Evolutionary conservation across 2,888 invertebrate genomes (phyloP).

Genomic region (Meteorus colon): DNA sequence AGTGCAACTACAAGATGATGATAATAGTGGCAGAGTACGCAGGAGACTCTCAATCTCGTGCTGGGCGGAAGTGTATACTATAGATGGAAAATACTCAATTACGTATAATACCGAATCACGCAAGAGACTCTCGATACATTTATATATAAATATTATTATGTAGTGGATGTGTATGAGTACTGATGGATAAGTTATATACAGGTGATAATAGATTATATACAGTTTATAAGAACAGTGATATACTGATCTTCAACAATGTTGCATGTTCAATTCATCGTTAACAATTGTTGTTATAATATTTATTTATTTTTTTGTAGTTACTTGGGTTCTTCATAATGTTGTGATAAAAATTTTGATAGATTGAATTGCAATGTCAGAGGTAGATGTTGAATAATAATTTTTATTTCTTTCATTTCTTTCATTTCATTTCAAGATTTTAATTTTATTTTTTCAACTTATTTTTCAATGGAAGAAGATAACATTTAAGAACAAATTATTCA

Average conservation of each 20-base stretch:
- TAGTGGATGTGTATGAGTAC: not conserved
- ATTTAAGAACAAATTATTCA: no score
- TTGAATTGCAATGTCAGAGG: no score
- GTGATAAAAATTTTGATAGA: no score
- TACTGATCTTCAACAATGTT: slow-evolving; percentile 25
- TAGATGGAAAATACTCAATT: slow-evolving; percentile 48
- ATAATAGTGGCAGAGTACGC: slow-evolving; percentile 37
- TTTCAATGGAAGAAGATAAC: no score
- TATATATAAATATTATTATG: slow-evolving; percentile 5
- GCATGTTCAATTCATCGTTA: slow-evolving; percentile 11
- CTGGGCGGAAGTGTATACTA: slow-evolving; percentile 42
- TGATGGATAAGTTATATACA: slow-evolving; percentile 21
- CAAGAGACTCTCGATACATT: slow-evolving; percentile 27
- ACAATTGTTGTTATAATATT: not conserved
- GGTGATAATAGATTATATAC: slow-evolving; percentile 19
- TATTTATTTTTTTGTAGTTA: not conserved
- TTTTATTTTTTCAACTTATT: no score
- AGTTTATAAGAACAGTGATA: not conserved
- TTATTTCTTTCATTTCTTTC: no score
- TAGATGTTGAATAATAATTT: no score
- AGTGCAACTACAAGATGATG: slow-evolving; percentile 37
- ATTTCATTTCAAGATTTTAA: no score
- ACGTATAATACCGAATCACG: slow-evolving; percentile 46
- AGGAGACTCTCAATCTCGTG: slow-evolving; percentile 45
- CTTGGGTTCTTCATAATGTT: not conserved